Evolutionary conservation across 2,888 invertebrate species (phyloP).

Genomic region (Pyrgus malvae): DNA sequence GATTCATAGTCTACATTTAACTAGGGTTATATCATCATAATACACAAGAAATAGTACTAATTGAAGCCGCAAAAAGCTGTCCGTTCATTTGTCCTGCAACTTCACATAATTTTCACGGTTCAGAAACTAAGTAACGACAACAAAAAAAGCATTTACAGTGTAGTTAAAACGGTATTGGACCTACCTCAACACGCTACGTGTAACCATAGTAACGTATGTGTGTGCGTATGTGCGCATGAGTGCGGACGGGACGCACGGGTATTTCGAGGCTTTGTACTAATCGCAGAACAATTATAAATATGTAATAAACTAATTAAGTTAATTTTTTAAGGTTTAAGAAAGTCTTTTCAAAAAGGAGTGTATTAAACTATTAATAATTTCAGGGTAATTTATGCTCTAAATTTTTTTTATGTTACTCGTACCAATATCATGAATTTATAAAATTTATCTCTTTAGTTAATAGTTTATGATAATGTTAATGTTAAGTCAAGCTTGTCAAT

Average conservation of each 20-base stretch:
- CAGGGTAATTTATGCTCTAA: too few species aligned
- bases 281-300: conserved; percentile 38
- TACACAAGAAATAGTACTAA: too few species aligned
- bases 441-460: too few species aligned
- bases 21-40: too few species aligned
- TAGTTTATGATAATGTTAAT: too few species aligned
- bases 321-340: neutral
- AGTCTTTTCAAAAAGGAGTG: too few species aligned
- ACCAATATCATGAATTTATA: too few species aligned
- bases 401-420: too few species aligned
- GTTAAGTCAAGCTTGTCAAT: too few species aligned
- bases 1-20: too few species aligned
- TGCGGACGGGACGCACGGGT: conserved; percentile 52
- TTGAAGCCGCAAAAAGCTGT: too few species aligned
- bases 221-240: conserved; percentile 40
- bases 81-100: neutral
- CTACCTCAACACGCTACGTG: conserved; percentile 39
- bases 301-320: neutral
- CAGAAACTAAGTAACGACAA: conserved; percentile 22
- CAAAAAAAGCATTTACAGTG: conserved; percentile 21
- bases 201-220: conserved; percentile 27
- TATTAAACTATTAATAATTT: too few species aligned
- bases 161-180: conserved; percentile 40
- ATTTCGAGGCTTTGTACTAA: conserved; percentile 66
- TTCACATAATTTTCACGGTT: conserved; percentile 18